phyloP scores from a whole-genome alignment of 2,888 invertebrate genomes.

The Caenorhabditis becei region DNA sequence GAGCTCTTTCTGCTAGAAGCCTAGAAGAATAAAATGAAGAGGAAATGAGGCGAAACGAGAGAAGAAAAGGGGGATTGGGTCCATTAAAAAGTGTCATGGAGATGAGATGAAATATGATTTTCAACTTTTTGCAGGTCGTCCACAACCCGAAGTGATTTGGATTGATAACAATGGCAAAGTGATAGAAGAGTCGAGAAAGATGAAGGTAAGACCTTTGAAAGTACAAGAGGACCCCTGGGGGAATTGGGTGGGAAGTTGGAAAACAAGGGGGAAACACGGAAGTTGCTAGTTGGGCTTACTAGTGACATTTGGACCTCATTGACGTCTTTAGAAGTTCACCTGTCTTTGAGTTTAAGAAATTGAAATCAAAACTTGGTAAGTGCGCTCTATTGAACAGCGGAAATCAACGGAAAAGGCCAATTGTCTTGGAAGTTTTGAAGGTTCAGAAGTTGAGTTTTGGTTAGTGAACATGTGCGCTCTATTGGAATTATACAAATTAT shows the following conservation, averaged over 20 bases:
- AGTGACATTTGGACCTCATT: no score
- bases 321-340: no score
- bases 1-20: conserved; percentile 21
- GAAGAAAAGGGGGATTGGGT: conserved; percentile 19
- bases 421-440: no score
- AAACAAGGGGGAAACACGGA: no score
- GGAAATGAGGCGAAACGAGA: conserved; percentile 6
- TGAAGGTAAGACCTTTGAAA: conserved; percentile 70
- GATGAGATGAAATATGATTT: conserved; percentile 4
- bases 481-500: no score
- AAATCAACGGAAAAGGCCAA: no score
- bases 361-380: no score
- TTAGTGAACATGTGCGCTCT: no score
- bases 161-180: conserved; percentile 70
- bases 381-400: no score
- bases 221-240: neutral
- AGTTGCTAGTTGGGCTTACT: no score
- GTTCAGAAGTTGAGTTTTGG: no score
- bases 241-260: neutral
- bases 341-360: no score
- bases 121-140: conserved; percentile 72
- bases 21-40: conserved; percentile 7
- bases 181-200: conserved; percentile 69
- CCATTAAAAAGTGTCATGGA: conserved; percentile 38
- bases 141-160: conserved; percentile 72